Conservation (phyloP, 2,113 vertebrate species). For the Aspiorhynchus laticeps region DNA sequence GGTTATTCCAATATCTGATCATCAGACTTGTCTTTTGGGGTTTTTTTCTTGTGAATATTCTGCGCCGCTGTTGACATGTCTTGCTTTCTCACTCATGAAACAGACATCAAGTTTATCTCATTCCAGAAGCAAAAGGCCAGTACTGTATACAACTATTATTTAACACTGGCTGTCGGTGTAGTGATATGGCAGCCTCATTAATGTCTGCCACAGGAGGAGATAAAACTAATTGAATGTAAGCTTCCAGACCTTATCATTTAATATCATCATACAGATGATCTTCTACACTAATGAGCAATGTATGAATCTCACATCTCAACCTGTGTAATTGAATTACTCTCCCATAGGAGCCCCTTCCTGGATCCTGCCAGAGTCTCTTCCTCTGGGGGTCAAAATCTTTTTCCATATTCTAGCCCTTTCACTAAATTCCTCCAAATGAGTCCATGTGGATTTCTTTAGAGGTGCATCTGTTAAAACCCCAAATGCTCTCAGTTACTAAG, state of each 20-base stretch:
- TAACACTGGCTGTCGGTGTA: background rate
- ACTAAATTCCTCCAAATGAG: conserved; percentile 38
- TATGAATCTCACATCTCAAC: background rate
- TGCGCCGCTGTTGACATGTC: background rate
- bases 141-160: background rate
- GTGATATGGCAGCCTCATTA: background rate
- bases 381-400: conserved; percentile 47
- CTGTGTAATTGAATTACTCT: background rate
- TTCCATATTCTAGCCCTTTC: conserved; percentile 54
- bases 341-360: background rate
- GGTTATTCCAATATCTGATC: background rate
- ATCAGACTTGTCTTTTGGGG: background rate
- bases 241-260: background rate
- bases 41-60: background rate
- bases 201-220: background rate
- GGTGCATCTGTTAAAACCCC: conserved; percentile 53
- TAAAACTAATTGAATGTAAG: background rate
- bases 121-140: background rate
- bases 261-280: background rate
- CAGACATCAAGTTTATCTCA: background rate
- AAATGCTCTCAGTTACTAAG: conserved; percentile 43
- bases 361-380: background rate
- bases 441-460: conserved; percentile 55
- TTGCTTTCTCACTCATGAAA: background rate
- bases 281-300: background rate